Percentiles rank a stretch among this genome's conserved stretches.
Conservation (phyloP, 2,888 invertebrate genomes). For the Tineola bisselliella region DNA sequence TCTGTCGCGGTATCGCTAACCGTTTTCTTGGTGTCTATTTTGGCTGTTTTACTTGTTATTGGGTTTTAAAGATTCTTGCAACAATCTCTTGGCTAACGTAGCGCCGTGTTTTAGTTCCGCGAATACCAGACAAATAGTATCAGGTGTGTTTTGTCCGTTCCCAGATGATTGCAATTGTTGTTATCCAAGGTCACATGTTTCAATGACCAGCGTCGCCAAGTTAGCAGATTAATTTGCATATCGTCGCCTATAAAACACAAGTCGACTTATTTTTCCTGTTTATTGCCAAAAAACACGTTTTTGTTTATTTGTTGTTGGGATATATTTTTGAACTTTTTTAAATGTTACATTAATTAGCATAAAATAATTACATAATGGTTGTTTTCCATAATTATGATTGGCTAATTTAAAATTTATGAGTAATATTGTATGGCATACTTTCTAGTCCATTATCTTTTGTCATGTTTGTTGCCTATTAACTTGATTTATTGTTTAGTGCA, state of each 20-base stretch:
- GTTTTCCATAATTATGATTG: background rate
- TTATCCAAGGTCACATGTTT: constrained; percentile 34
- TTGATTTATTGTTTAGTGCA: background rate
- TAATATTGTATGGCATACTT: background rate
- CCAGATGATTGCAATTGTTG: constrained; percentile 46
- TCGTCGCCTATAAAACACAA: background rate
- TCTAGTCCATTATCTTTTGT: background rate
- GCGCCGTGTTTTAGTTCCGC: constrained; percentile 17
- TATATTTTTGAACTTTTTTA: background rate
- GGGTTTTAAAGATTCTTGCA: constrained; percentile 41
- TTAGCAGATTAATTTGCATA: constrained; percentile 8
- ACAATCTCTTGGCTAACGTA: constrained; percentile 30
- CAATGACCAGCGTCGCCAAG: constrained; percentile 11
- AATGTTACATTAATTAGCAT: background rate
- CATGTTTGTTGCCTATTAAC: background rate
- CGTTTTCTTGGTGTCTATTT: constrained; percentile 39
- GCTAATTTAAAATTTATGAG: background rate
- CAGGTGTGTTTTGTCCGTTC: constrained; percentile 31
- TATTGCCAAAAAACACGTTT: constrained; percentile 3
- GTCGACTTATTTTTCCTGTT: background rate
- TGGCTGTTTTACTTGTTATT: constrained; percentile 35
- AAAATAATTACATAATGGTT: constrained; percentile 2
- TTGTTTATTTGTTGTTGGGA: background rate
- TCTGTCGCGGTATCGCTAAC: constrained; percentile 40
- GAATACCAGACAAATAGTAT: background rate